Base-by-base conservation (phyloP, 1,140 invertebrate species). In the Hesperophylax magnus region DNA sequence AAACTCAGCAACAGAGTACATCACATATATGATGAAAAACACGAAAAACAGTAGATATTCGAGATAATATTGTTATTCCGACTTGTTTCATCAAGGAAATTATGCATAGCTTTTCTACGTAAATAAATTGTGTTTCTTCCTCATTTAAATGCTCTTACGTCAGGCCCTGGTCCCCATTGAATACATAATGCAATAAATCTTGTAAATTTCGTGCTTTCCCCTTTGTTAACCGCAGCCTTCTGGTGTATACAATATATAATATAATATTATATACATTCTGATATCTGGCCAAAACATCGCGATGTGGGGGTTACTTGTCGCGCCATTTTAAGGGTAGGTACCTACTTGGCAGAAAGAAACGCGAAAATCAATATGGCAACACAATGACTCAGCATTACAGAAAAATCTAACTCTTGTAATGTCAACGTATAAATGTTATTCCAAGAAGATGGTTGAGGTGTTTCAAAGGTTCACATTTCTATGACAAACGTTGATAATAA, bases 251-350 rank as follows among this genome's bases (percentile, higher is more conserved):
- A 8, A 8, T 34, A 34, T 34, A 8, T 27, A 27, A 8, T 31
- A 34, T 34, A 34, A 34, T 34, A 8, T 34, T 53, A 20, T 22
- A 18, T 71, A 24, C 56, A 72, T 72, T 72, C 47, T 72, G 18
- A 53, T 72, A 72, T 72, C 69, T 72, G 69, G 22, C 69, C 69
- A 72, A 72, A 72, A 54, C 47, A 72, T 72, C 69, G 69, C 69
- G 8, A 54, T 31, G 53, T 53, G 20, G 53, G 69, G 69, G 69
- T 53, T 72, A 54, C 69, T n/a, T 24, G 52, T 65, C 39, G 63
- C 34, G 69, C 47, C 69, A 54, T 27, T 53, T 47, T 56, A 22
- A 20, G 52, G 69, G 69, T 53, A 67, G 31, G n/a, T 69, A 39
- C 34, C 34, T 69, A 22, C 39, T 72, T 72, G 52, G 27, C 69